Conservation (phyloP, 2,113 vertebrate genomes). For the Lanius collurio region DNA sequence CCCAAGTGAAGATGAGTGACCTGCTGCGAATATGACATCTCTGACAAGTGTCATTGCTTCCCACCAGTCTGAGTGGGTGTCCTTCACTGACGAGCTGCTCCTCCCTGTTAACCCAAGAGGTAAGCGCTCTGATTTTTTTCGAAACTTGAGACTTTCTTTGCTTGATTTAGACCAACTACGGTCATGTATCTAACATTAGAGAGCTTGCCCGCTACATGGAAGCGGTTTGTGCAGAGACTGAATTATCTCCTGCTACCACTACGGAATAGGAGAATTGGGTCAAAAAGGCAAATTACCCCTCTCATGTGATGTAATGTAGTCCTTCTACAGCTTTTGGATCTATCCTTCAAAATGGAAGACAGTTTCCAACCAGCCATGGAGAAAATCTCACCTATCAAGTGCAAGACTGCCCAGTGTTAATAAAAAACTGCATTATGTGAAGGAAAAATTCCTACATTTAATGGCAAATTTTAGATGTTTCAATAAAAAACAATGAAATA, state of each 20-base stretch:
- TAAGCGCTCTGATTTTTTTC: slow-evolving; percentile 19
- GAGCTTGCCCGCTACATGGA: not conserved
- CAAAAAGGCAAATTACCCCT: not conserved
- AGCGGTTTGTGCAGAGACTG: not conserved
- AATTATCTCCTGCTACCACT: not conserved
- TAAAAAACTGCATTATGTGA: not conserved
- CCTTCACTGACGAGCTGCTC: slow-evolving; percentile 74
- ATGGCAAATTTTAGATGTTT: not conserved
- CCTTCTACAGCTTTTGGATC: not conserved
- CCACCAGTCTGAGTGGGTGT: slow-evolving; percentile 81
- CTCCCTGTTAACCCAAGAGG: slow-evolving; percentile 50
- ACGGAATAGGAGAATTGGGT: not conserved
- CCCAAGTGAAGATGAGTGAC: slow-evolving; percentile 66
- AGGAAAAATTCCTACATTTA: not conserved
- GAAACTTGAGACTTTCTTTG: not conserved
- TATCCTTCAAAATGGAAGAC: not conserved
- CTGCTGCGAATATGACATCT: slow-evolving; percentile 71
- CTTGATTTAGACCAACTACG: not conserved
- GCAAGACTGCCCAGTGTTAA: not conserved
- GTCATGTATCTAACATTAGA: not conserved
- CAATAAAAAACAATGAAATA: not conserved
- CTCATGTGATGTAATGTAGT: not conserved
- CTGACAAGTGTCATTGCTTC: slow-evolving; percentile 73
- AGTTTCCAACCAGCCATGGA: not conserved
- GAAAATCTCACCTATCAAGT: not conserved